Evolutionary conservation across 2,888 invertebrate genomes (phyloP).

Genomic region (Octonoba sinensis): DNA sequence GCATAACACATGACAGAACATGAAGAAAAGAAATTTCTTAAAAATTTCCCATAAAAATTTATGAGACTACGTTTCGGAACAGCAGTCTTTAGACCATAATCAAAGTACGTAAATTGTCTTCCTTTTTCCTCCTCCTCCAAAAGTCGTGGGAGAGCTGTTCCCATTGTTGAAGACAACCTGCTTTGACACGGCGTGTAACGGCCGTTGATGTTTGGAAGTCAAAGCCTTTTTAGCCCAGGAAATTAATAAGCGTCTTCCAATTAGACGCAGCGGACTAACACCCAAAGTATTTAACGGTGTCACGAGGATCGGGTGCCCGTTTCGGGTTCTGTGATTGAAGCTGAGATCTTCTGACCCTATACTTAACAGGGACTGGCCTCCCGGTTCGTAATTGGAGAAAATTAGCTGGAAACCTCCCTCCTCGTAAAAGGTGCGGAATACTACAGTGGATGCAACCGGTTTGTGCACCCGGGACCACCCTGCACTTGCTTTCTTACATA

Average conservation of each 20-base stretch:
- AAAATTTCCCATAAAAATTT: conserved; percentile 21
- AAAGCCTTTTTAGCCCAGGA: conserved; percentile 54
- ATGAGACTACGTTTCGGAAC: conserved; percentile 28
- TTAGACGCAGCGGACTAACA: conserved; percentile 23
- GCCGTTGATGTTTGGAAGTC: conserved; percentile 52
- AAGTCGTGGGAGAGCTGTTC: conserved; percentile 11
- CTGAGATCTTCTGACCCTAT: conserved; percentile 41
- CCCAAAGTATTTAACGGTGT: conserved; percentile 50
- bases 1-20: too few species aligned
- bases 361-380: conserved; percentile 40
- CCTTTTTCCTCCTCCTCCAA: not conserved
- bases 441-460: conserved; percentile 47
- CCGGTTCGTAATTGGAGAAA: conserved; percentile 53
- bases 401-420: conserved; percentile 52
- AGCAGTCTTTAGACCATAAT: not conserved
- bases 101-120: not conserved
- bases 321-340: conserved; percentile 31
- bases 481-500: conserved; percentile 19
- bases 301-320: not conserved
- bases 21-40: too few species aligned
- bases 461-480: conserved; percentile 44
- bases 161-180: conserved; percentile 2
- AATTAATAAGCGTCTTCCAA: conserved; percentile 48
- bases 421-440: conserved; percentile 47
- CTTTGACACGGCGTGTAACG: conserved; percentile 12